These are phyloP conservation scores for Sceloporus undulatus DNA, from an alignment of 2,113 vertebrate species.

Conservation along the genomic window DNA sequence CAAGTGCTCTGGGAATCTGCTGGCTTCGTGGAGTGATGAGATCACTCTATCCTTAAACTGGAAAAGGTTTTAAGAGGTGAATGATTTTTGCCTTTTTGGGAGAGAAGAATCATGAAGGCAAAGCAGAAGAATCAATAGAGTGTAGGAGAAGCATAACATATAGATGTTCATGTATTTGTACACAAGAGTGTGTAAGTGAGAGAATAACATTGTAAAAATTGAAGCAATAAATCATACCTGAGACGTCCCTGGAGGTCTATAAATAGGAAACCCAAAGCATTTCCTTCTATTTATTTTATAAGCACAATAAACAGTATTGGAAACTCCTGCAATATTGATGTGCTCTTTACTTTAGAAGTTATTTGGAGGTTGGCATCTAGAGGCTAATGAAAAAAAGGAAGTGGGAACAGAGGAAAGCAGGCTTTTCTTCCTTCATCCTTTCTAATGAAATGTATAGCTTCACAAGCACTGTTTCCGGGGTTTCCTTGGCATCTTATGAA, in stretches of 20 bases:
- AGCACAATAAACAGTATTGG: constrained; percentile 84
- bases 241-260: constrained; percentile 75
- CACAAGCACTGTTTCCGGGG: constrained; percentile 53
- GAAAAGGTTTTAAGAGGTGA: constrained; percentile 65
- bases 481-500: constrained; percentile 50
- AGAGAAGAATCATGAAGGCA: constrained; percentile 38
- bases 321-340: constrained; percentile 82
- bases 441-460: constrained; percentile 61
- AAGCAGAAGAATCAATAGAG: constrained; percentile 2
- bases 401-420: constrained; percentile 67
- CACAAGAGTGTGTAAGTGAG: constrained; percentile 12
- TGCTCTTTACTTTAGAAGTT: constrained; percentile 79
- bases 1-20: constrained; percentile 53
- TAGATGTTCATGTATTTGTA: constrained; percentile 16
- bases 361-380: constrained; percentile 77
- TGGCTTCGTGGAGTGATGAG: constrained; percentile 64
- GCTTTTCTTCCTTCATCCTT: constrained; percentile 56
- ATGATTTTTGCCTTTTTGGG: constrained; percentile 58
- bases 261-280: constrained; percentile 84
- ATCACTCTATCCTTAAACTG: constrained; percentile 58
- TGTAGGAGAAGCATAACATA: constrained; percentile 10
- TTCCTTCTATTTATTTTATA: constrained; percentile 86
- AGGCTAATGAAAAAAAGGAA: constrained; percentile 81
- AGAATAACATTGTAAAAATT: constrained; percentile 77
- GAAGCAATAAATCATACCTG: constrained; percentile 83